These are phyloP conservation scores for Gonioctena quinquepunctata DNA, from an alignment of 1,140 invertebrate genomes.

Conservation along the genomic window DNA sequence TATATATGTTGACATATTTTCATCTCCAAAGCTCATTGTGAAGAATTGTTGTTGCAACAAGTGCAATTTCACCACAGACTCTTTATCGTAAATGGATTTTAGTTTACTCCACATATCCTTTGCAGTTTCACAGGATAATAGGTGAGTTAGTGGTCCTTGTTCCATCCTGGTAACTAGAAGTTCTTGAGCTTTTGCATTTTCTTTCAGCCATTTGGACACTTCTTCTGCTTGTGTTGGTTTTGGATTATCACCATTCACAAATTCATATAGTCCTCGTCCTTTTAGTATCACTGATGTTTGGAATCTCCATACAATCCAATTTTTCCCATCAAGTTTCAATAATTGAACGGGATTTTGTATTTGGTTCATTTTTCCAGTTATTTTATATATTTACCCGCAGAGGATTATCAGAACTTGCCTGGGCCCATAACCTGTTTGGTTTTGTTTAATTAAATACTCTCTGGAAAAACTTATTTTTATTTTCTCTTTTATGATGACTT, in stretches of 20 bases:
- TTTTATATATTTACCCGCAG: too few species aligned
- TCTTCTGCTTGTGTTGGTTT: conserved; percentile 11
- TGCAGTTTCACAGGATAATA: conserved; percentile 43
- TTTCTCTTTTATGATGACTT: too few species aligned
- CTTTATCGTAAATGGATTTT: conserved; percentile 44
- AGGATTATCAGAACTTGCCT: too few species aligned
- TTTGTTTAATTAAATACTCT: too few species aligned
- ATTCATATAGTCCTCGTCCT: conserved; percentile 13
- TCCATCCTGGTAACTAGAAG: conserved; percentile 38
- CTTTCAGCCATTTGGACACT: conserved; percentile 24
- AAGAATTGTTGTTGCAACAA: conserved; percentile 46
- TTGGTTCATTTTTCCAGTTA: too few species aligned
- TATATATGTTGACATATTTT: conserved; percentile 41
- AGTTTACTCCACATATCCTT: conserved; percentile 48
- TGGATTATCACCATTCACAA: conserved; percentile 2
- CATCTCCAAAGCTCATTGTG: conserved; percentile 2
- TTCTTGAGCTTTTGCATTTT: conserved; percentile 35
- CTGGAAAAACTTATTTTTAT: too few species aligned
- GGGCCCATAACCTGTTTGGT: too few species aligned
- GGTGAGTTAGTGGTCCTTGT: conserved; percentile 34
- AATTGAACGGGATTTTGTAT: too few species aligned
- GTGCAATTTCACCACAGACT: conserved; percentile 41
- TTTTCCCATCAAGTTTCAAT: too few species aligned
- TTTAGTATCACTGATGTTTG: conserved; percentile 25
- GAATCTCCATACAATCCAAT: conserved; percentile 31